Evolutionary conservation across 2,113 vertebrate genomes (phyloP).

Genomic region (Chaenocephalus aceratus): DNA sequence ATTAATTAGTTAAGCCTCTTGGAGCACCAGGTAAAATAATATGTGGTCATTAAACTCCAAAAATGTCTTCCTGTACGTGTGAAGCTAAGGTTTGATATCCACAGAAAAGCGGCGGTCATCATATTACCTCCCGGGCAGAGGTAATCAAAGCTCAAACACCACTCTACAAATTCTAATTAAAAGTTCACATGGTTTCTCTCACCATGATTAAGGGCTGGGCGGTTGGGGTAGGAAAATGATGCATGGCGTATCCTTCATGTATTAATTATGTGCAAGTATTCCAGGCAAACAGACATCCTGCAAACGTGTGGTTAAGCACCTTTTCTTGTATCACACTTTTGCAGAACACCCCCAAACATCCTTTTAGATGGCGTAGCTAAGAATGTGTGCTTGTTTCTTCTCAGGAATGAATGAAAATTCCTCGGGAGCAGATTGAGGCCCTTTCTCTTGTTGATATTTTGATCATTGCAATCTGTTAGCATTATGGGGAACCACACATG

Average conservation of each 20-base stretch:
- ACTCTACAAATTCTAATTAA: constrained; percentile 54
- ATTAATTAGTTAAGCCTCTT: constrained; percentile 10
- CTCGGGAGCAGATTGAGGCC: not conserved
- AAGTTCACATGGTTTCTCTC: constrained; percentile 48
- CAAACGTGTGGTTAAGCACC: constrained; percentile 6
- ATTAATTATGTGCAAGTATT: constrained; percentile 55
- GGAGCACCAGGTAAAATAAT: not conserved
- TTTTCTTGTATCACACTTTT: not conserved
- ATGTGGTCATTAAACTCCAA: constrained; percentile 14
- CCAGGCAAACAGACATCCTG: constrained; percentile 40
- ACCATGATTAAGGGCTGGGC: constrained; percentile 55
- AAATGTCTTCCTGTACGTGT: constrained; percentile 3
- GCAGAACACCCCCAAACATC: not conserved
- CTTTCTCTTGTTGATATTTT: constrained; percentile 2
- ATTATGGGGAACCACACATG: not conserved
- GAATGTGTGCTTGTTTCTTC: constrained; percentile 8
- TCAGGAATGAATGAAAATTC: not conserved
- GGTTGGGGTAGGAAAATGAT: constrained; percentile 50
- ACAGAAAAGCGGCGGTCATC: constrained; percentile 25
- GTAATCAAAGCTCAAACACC: constrained; percentile 62
- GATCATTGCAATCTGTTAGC: constrained; percentile 8
- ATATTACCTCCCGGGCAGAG: constrained; percentile 1
- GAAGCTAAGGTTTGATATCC: constrained; percentile 5
- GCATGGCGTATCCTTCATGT: constrained; percentile 42
- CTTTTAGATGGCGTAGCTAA: constrained; percentile 7